Percentiles rank a stretch among this genome's conserved stretches.
Conservation (phyloP, 1,140 invertebrate genomes). For the Leptinotarsa texana region DNA sequence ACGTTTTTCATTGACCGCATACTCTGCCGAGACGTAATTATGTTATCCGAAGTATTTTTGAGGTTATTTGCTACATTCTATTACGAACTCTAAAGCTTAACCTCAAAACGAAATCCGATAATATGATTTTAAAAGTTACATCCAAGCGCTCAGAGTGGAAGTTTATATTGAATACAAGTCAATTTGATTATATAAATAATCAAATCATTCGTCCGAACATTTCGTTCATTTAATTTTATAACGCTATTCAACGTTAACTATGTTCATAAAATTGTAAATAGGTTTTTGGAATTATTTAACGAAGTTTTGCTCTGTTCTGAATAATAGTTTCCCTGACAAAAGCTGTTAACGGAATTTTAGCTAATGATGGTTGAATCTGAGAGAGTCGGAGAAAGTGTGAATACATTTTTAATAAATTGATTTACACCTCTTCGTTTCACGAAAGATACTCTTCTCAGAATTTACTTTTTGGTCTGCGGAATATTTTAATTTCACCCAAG, state of each 20-base stretch:
- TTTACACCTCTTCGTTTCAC: no score
- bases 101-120: neutral
- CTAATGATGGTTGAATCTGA: no score
- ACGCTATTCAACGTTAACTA: slow-evolving; percentile 1
- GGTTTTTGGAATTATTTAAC: slow-evolving; percentile 1
- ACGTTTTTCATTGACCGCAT: neutral
- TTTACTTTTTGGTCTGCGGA: no score
- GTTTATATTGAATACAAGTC: slow-evolving; percentile 23
- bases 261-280: slow-evolving; percentile 1
- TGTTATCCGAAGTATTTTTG: slow-evolving; percentile 3
- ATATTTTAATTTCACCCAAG: no score
- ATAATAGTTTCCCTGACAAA: no score
- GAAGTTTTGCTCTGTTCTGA: neutral
- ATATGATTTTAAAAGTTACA: slow-evolving; percentile 10
- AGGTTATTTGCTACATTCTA: slow-evolving; percentile 2
- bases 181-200: slow-evolving; percentile 12
- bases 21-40: neutral
- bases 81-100: neutral
- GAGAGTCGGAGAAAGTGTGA: no score
- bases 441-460: no score
- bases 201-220: slow-evolving; percentile 9
- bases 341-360: no score
- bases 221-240: slow-evolving; percentile 9
- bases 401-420: no score
- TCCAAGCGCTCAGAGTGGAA: slow-evolving; percentile 13